Evolutionary conservation across 2,113 vertebrate genomes (phyloP).

Genomic region (Penelope pileata): DNA sequence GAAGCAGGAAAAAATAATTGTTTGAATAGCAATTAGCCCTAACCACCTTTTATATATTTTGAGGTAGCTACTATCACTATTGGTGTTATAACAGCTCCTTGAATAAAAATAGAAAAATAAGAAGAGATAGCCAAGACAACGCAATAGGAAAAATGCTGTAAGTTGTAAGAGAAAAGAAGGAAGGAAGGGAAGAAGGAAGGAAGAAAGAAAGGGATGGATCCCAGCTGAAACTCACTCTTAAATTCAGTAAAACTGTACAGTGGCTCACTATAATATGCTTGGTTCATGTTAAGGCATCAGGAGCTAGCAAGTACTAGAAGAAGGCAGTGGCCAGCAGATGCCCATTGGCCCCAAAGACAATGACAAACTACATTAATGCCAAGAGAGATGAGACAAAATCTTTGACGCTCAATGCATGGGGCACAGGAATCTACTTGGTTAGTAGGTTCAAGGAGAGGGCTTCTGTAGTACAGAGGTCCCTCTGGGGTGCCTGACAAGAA

Average conservation of each 20-base stretch:
- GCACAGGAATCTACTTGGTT: background rate
- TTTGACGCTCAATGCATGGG: background rate
- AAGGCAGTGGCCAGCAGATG: background rate
- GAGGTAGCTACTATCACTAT: background rate
- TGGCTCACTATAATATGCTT: no score
- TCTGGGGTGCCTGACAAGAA: background rate
- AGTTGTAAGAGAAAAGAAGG: background rate
- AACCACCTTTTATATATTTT: background rate
- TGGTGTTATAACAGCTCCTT: background rate
- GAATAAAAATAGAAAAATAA: background rate
- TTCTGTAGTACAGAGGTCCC: background rate
- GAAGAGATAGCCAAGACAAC: background rate
- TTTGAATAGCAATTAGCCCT: background rate
- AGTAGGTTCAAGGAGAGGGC: background rate
- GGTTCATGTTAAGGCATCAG: background rate
- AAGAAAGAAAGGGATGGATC: background rate
- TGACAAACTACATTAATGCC: background rate
- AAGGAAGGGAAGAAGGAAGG: background rate
- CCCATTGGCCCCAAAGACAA: background rate
- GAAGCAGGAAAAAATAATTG: background rate
- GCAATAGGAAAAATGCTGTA: background rate
- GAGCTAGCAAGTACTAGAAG: background rate
- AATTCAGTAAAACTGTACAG: background rate
- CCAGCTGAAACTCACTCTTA: background rate
- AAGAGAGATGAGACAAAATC: background rate